phyloP scores from a whole-genome alignment of 2,113 vertebrate species.

The Cyprinodon tularosa region DNA sequence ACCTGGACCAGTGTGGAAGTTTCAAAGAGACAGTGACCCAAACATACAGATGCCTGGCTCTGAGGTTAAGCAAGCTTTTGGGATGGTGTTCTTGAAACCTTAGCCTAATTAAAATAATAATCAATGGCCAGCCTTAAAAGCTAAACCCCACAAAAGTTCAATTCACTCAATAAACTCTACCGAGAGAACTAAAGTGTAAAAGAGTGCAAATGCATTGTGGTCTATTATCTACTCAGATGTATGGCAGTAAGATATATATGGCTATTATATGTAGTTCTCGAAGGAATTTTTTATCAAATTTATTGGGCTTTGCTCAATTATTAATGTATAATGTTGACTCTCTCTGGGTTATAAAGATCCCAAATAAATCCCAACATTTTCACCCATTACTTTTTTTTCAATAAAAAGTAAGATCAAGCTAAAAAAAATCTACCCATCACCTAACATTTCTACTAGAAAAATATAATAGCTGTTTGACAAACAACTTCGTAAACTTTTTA shows the following conservation, averaged over 20 bases:
- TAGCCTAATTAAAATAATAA: not conserved
- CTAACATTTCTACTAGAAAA: too few species aligned
- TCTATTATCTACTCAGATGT: not conserved
- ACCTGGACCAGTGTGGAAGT: not conserved
- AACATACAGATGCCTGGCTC: not conserved
- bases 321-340: not conserved
- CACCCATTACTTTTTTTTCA: not conserved
- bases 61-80: not conserved
- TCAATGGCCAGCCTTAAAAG: not conserved
- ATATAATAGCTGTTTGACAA: not conserved
- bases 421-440: too few species aligned
- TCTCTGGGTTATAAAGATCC: not conserved
- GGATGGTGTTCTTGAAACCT: not conserved
- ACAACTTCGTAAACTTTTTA: not conserved
- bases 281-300: not conserved
- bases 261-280: not conserved
- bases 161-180: too few species aligned
- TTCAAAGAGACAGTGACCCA: not conserved
- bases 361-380: not conserved
- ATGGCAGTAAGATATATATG: not conserved
- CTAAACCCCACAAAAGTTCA: not conserved
- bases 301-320: not conserved
- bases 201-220: too few species aligned
- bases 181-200: too few species aligned
- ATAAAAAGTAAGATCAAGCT: too few species aligned